Evolutionary conservation across 2,888 invertebrate genomes (phyloP).

Genomic region (Scaptomyza tumidula): DNA sequence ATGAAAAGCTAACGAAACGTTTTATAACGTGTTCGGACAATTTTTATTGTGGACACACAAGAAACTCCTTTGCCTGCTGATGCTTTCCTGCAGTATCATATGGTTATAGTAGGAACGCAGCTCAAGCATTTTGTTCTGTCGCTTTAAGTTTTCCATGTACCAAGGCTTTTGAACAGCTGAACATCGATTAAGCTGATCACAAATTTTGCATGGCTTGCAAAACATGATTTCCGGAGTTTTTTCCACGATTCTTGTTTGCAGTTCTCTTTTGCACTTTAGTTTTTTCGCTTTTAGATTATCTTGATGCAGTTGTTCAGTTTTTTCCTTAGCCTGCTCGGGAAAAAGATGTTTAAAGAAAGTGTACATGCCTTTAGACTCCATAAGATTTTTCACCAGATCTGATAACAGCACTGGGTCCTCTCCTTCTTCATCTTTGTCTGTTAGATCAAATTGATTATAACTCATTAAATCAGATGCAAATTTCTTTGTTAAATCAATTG

Average conservation of each 20-base stretch:
- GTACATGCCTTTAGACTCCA: neutral
- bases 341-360: neutral
- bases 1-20: neutral
- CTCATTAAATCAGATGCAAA: neutral
- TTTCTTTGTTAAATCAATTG: too few species aligned
- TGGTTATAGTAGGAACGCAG: constrained; percentile 39
- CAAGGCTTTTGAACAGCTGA: neutral
- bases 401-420: neutral
- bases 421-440: neutral
- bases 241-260: neutral
- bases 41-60: neutral
- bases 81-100: constrained; percentile 11
- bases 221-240: neutral
- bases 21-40: neutral
- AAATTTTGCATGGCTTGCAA: constrained; percentile 6
- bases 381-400: neutral
- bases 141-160: constrained; percentile 44
- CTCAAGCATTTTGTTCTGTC: constrained; percentile 29
- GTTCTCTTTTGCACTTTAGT: neutral
- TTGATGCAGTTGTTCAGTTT: neutral
- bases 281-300: neutral
- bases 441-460: neutral
- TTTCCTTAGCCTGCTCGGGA: neutral
- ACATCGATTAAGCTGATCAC: neutral
- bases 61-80: neutral